Evolutionary conservation across 2,797 vertebrate genomes (phyloP), one percentile per base, ranked within the genome.

Genomic region (Tolypeutes matacus): DNA sequence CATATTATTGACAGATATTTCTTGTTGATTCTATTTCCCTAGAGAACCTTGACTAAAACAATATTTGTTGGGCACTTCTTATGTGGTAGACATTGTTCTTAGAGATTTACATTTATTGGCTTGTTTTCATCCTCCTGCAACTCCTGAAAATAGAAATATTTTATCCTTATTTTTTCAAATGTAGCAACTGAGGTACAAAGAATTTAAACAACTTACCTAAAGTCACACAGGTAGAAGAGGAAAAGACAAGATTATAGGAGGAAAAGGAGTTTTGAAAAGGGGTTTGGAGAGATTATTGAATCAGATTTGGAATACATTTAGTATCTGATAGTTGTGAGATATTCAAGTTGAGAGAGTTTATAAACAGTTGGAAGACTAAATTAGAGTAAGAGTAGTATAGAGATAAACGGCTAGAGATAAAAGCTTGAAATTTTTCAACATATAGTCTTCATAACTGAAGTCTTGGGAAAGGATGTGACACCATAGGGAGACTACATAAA

Each of bases 361-460:
- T 56, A 53, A 31, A 7, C 20, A 87, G 20, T 25, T 72, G 53
- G 17, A 80, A 77, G 12, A 60, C 29, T 36, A 80, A 6, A 7
- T 11, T 76, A 6, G 21, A 56, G 21, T 65, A 18, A 10, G 65
- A 42, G 67, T 27, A 73, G 42, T 31, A 29, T 1, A 89, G 4
- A 53, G 49, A 14, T 39, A 42, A 60, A 87, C 62, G 4, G 15
- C 7, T 51, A 29, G 29, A 88, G 39, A 72, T 12, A 56, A 4
- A 70, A 86, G 14, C 4, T 80, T 64, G 49, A 87, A 67, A 39
- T 31, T 13, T 72, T 51, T 83, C 88, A 91, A 83, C 20, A 58
- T 20, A n/a, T 60, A 27, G 14, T 82, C 62, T 94, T 92, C 60
- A 49, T 86, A 89, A 58, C 7, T 67, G n/a, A 95, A 89, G 21